Base-by-base conservation (phyloP, 2,797 vertebrate species). In the Sibirionetta formosa region DNA sequence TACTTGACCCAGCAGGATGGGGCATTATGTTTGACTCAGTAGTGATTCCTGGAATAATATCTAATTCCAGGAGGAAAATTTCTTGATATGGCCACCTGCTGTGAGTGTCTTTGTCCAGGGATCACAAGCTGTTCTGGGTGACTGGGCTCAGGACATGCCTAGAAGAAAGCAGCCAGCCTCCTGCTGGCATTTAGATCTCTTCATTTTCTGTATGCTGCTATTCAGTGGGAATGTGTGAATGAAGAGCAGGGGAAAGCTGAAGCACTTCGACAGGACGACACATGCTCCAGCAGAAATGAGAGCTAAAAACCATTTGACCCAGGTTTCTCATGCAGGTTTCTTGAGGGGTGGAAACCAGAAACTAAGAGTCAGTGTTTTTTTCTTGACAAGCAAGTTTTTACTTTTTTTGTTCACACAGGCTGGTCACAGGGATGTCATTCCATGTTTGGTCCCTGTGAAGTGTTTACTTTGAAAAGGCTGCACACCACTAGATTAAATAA, bases 81-180 rank as follows among this genome's bases (percentile, higher is more conserved):
- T 99, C 99, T 99, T 99, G 98, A 99, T 99, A 98, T 98, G 98
- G 98, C 98, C 99, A 99, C 99, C 99, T 98, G 98, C 99, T 98
- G 99, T 97, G 97, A 91, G 95, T 90, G 97, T 98, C 99, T 99
- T 99, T 99, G 99, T 99, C 98, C 98, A 84, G 97, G 98, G 99
- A 99, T 99, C 99, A 99, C 99, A 99, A 98, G 98, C 99, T 99
- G 99, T 99, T 99, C 98, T 99, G 99, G 99, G 99, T 99, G 99
- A 99, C 98, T 98, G 98, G 97, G 98, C 98, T 98, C 96, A 98
- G 99, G 99, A 99, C 98, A 98, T 96, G 98, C 98, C 94, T 97
- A 97, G 98, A 98, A 98, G 99, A 99, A 99, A 99, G 98, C 98
- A 97, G 98, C 98, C 98, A 97, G 94, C 97, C 98, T 98, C 99